Evolutionary conservation across 2,797 vertebrate genomes (phyloP), one percentile per base, ranked within the genome.

Genomic region (Microchirus variegatus): DNA sequence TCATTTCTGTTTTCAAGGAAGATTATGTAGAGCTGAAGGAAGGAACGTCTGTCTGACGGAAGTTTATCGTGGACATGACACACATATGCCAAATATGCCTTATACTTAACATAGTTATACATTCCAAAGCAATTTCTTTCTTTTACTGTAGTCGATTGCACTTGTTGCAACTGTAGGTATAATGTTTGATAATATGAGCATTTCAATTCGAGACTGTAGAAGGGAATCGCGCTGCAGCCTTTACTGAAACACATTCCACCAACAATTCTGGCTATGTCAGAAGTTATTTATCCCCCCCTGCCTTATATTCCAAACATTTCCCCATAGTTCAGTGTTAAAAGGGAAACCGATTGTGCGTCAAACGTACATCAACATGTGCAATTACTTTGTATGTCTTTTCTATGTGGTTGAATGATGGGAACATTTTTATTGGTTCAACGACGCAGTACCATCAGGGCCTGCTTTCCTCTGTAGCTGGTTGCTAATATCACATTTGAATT

Each of bases 51-150:
- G 96, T 99, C 87, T 99, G 91, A 97, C 2, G 12, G 63, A 66
- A 77, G 80, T 37, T 73, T 44, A 55, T 56, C 6, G 55, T 82
- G 70, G 88, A 93, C 90, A 87, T 85, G 71, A 80, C 91, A 92
- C 81, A 87, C 67, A 92, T 86, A 90, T 93, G 93, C 95, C 95
- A 95, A 96, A 95, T 94, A 96, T 95, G 96, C 96, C 95, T 98
- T 98, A 96, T 89, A 91, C 90, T 87, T 90, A 91, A 83, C 81
- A 84, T 89, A 92, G 88, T 92, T 90, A 91, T 91, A 88, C 95
- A 95, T 96, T 97, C 95, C 95, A 94, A 92, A 94, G 86, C 53
- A 14, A 59, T 87, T 91, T 91, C 77, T 87, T 90, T 88, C 85
- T 89, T 89, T 90, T 94, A 93, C 89, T 92, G 89, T 94, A 96